Evolutionary conservation across 2,888 invertebrate species (phyloP).

Genomic region (Octodonta nipae): DNA sequence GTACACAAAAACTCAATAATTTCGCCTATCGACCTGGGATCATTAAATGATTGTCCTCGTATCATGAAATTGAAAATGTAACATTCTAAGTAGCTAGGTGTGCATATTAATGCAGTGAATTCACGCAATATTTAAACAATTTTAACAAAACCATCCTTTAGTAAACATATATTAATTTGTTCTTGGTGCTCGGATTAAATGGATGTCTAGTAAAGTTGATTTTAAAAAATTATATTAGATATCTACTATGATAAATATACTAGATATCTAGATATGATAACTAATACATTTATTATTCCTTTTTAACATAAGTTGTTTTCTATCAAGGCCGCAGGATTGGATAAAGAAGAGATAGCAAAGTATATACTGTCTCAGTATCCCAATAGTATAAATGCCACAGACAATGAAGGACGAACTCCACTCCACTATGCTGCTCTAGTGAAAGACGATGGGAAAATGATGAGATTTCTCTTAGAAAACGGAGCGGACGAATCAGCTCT

Average conservation of each 20-base stretch:
- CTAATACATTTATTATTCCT: slow-evolving; percentile 5
- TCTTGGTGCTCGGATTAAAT: no score
- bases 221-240: background rate
- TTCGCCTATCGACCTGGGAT: no score
- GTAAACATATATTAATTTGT: no score
- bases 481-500: slow-evolving; percentile 74
- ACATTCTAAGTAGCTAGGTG: no score
- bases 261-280: background rate
- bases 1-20: no score
- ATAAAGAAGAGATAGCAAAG: slow-evolving; percentile 59
- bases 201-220: no score
- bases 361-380: slow-evolving; percentile 59
- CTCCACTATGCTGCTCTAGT: slow-evolving; percentile 76
- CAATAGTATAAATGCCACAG: slow-evolving; percentile 52
- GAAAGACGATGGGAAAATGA: slow-evolving; percentile 66
- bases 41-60: no score
- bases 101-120: no score
- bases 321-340: slow-evolving; percentile 65
- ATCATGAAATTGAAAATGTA: no score
- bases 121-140: no score
- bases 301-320: no score
- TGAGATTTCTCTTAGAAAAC: slow-evolving; percentile 59
- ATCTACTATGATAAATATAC: background rate
- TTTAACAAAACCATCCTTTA: no score
- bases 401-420: slow-evolving; percentile 75